A percentile compares a stretch with the other conserved stretches of the same genome.
These are phyloP conservation scores for Crenuchus spilurus DNA, from an alignment of 2,797 vertebrate genomes.

Conservation along the genomic window DNA sequence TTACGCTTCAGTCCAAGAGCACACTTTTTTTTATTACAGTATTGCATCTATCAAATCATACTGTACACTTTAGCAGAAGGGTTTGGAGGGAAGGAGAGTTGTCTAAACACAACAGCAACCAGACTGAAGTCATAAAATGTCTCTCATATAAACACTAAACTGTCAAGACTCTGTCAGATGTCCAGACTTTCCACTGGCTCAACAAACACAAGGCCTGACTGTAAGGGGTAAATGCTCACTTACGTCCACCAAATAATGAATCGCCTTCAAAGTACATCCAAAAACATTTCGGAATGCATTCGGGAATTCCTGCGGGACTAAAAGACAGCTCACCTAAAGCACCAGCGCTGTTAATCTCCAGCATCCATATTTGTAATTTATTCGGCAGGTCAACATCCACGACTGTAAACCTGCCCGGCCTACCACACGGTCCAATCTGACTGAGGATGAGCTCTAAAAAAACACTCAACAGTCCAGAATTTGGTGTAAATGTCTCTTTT, in stretches of 20 bases:
- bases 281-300: slow-evolving; percentile 39
- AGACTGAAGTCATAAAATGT: slow-evolving; percentile 61
- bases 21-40: slow-evolving; percentile 12
- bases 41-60: slow-evolving; percentile 59
- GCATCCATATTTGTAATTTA: slow-evolving; percentile 13
- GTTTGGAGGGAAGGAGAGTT: slow-evolving; percentile 55
- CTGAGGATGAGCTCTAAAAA: background rate
- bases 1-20: background rate
- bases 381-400: background rate
- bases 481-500: too few species aligned
- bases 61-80: slow-evolving; percentile 43
- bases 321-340: slow-evolving; percentile 35
- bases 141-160: slow-evolving; percentile 58
- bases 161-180: slow-evolving; percentile 53
- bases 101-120: slow-evolving; percentile 57
- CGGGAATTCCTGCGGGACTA: slow-evolving; percentile 18
- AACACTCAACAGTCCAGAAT: too few species aligned
- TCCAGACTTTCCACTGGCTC: slow-evolving; percentile 63
- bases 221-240: slow-evolving; percentile 29
- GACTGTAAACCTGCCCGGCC: background rate
- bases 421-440: background rate
- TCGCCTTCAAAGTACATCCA: slow-evolving; percentile 26
- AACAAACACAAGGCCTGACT: slow-evolving; percentile 43
- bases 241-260: slow-evolving; percentile 35
- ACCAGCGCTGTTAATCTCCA: background rate